phyloP scores from a whole-genome alignment of 2,797 vertebrate genomes.

The Salmo trutta region DNA sequence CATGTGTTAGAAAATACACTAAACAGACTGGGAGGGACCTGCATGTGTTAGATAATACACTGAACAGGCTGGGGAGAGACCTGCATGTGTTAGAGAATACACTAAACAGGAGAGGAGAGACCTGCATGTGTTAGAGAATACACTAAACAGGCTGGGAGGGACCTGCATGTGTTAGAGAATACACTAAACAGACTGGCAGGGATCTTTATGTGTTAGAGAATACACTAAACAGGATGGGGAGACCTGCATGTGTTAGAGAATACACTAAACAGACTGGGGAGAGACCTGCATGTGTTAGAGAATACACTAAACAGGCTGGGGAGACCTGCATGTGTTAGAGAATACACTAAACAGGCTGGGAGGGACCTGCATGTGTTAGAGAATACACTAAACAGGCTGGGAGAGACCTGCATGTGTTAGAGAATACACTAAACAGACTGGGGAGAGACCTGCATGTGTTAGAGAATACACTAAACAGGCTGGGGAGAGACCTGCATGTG shows the following conservation, averaged over 20 bases:
- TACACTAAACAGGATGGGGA: slow-evolving; percentile 19
- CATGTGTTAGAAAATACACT: too few species aligned
- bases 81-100: too few species aligned
- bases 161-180: slow-evolving; percentile 61
- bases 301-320: slow-evolving; percentile 12
- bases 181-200: slow-evolving; percentile 26
- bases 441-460: slow-evolving; percentile 64
- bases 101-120: too few species aligned
- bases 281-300: slow-evolving; percentile 62
- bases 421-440: slow-evolving; percentile 39
- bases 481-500: neutral
- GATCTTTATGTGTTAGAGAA: slow-evolving; percentile 61
- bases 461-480: slow-evolving; percentile 3
- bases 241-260: slow-evolving; percentile 44
- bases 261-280: slow-evolving; percentile 47
- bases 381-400: slow-evolving; percentile 6
- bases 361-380: slow-evolving; percentile 62
- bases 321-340: slow-evolving; percentile 46
- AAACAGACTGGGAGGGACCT: too few species aligned
- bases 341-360: slow-evolving; percentile 43
- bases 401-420: slow-evolving; percentile 47
- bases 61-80: too few species aligned
- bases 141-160: slow-evolving; percentile 21
- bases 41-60: too few species aligned
- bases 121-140: too few species aligned